Evolutionary conservation across 1,140 invertebrate species (phyloP), one percentile per base, ranked within the genome.

Genomic region (Homalodisca vitripennis): DNA sequence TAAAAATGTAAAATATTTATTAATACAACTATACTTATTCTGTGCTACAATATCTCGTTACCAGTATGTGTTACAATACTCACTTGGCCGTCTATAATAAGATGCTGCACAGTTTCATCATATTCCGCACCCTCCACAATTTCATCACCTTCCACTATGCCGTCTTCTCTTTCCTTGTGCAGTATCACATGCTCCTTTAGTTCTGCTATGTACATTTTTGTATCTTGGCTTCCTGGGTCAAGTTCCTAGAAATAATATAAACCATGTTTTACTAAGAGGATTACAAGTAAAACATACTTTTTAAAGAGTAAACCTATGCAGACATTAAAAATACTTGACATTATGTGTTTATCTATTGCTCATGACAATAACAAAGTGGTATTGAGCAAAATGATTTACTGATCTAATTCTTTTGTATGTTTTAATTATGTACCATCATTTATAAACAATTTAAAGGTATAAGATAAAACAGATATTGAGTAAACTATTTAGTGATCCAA

Each of bases 121-220:
- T 80, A 80, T 12, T 79, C 72, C 6, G 77, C 68, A 26, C 80
- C 78, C 68, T 79, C 80, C 24, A 79, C 74, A 72, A 73, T 77
- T 75, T 62, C 76, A 20, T 70, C 72, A 64, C 53, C 76, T 78
- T 71, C 81, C 17, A 70, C 66, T 17, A 27, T 53, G 1, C 62
- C 26, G 13, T 67, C 71, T 26, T 73, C 69, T 63, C 79, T 77
- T 55, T 79, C 74, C 3, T 80, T 80, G 10, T 74, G 78, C 70
- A 85, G 83, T 26, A 85, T 80, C n/a, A 85, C 82, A 70, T 84
- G 82, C 67, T 83, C 80, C 71, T 85, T 84, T 3, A 85, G 70
- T 72, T 84, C 84, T 0, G 82, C 79, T 17, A 86, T 83, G 69
- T 84, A 85, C 34, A 85, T 73, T 71, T 83, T 84, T 26, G 73